Percentiles rank a stretch among this genome's conserved stretches.
Evolutionary conservation across 2,888 invertebrate genomes (phyloP).

Genomic region (Temnothorax ravouxi): DNA sequence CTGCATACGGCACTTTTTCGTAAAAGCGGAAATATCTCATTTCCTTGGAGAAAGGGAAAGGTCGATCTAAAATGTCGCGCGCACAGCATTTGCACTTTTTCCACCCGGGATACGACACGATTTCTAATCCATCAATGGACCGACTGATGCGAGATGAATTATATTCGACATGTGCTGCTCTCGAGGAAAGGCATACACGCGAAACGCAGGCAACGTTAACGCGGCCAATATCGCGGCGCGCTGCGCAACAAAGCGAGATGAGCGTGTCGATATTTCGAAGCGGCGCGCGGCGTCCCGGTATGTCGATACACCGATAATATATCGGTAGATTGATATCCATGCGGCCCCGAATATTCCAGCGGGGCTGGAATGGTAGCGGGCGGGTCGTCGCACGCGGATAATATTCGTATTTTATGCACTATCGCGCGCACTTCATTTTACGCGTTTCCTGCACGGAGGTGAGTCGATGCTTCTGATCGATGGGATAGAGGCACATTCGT

Average conservation of each 20-base stretch:
- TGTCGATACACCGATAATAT: slow-evolving; percentile 56
- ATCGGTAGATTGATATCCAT: slow-evolving; percentile 58
- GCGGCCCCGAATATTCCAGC: slow-evolving; percentile 38
- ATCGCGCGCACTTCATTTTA: slow-evolving; percentile 63
- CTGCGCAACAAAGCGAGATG: slow-evolving; percentile 46
- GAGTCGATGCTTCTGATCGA: slow-evolving; percentile 55
- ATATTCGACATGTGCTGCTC: neutral
- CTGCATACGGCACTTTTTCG: neutral
- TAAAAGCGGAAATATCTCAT: neutral
- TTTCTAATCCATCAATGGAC: neutral
- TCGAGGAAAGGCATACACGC: slow-evolving; percentile 1
- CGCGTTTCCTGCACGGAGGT: slow-evolving; percentile 56
- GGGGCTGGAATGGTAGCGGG: neutral
- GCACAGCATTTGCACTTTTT: neutral
- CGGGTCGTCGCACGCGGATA: slow-evolving; percentile 45
- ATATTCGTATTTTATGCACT: slow-evolving; percentile 73
- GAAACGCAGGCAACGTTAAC: slow-evolving; percentile 23
- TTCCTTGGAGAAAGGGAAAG: neutral
- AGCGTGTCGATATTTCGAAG: slow-evolving; percentile 55
- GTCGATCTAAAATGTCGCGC: neutral
- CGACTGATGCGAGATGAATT: slow-evolving; percentile 2
- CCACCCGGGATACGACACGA: neutral
- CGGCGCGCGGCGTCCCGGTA: slow-evolving; percentile 11
- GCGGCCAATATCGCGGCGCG: slow-evolving; percentile 40
- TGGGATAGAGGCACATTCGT: slow-evolving; percentile 33